A percentile compares a stretch with the other conserved stretches of the same genome.
phyloP scores from a whole-genome alignment of 2,113 vertebrate species.

The Pygoscelis antarcticus region DNA sequence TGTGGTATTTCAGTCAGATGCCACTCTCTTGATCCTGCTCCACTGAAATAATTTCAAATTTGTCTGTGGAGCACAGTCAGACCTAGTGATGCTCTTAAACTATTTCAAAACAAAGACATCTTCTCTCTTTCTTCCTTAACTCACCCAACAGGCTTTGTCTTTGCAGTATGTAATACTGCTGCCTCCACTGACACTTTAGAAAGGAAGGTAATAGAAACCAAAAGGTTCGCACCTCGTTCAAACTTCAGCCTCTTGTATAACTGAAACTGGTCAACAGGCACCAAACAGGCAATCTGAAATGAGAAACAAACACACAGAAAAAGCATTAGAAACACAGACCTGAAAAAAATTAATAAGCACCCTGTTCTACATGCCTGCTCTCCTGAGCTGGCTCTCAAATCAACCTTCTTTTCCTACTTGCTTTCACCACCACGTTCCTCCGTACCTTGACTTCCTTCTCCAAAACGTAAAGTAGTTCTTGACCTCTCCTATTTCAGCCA shows the following conservation, averaged over 20 bases:
- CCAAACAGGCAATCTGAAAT: constrained; percentile 87
- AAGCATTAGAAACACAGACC: background rate
- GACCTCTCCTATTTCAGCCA: background rate
- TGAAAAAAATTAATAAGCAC: background rate
- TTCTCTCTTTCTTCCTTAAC: background rate
- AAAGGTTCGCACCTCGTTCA: constrained; percentile 84
- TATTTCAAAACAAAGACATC: background rate
- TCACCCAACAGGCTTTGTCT: background rate
- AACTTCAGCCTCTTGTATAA: constrained; percentile 90
- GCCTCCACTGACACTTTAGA: background rate
- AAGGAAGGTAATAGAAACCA: background rate
- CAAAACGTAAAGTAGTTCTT: background rate
- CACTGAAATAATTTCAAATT: background rate
- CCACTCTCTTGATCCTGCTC: background rate
- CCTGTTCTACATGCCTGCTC: background rate
- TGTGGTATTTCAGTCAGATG: background rate
- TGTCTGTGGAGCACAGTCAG: background rate
- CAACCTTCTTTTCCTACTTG: background rate
- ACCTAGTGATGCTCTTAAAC: background rate
- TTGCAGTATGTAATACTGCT: background rate
- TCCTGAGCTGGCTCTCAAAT: background rate
- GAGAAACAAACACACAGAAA: constrained; percentile 41
- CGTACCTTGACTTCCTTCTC: background rate
- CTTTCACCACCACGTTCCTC: fast-evolving
- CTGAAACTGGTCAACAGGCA: constrained; percentile 83